Evolutionary conservation across 2,888 invertebrate species (phyloP), one percentile per base, ranked within the genome.

Genomic region (Cryptocephalus moraei): DNA sequence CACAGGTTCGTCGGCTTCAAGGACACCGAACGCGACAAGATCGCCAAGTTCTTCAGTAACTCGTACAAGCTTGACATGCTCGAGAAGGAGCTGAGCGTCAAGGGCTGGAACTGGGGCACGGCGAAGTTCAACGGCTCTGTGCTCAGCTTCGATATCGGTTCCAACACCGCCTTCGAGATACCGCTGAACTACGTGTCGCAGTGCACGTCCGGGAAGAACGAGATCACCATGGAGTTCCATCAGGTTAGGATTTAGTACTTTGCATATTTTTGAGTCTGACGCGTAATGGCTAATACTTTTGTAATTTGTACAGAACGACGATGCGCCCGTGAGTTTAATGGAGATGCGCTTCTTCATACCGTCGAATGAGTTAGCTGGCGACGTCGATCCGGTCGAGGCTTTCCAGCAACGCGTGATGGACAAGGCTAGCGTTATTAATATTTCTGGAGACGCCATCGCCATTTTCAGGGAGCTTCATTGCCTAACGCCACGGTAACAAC

Each of bases 31-130:
- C 87, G 89, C 72, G 95, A 96, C 41, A 94, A 93, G 67, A 79
- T 99, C 40, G 84, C 88, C 0, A 88, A 90, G 59, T 97, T 92
- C 69, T 87, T 96, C 57, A 80, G 84, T 53, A 75, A 78, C 8
- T 83, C 86, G 55, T 96, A 94, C 69, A 78, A 83, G 32, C 85
- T 87, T 57, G 86, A 90, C 48, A 82, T 96, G 81, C 74, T 91
- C 41, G 92, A 91, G 62, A 91, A 90, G 62, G 97, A 99, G 63
- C 72, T 94, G 45, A 90, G 93, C 53, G 75, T 96, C 1, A 95
- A 93, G 68, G 99, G 99, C 1, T 99, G 97, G 97, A 99, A 99
- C 71, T 99, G 97, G 93, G 99, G 99, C 32, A 88, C 90, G 0
- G 92, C 93, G 0, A 88, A 90, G 59, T 97, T 99, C 66, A 84